Evolutionary conservation across 2,797 vertebrate genomes (phyloP), one percentile per base, ranked within the genome.

Genomic region (Gadopsis bispinosus): DNA sequence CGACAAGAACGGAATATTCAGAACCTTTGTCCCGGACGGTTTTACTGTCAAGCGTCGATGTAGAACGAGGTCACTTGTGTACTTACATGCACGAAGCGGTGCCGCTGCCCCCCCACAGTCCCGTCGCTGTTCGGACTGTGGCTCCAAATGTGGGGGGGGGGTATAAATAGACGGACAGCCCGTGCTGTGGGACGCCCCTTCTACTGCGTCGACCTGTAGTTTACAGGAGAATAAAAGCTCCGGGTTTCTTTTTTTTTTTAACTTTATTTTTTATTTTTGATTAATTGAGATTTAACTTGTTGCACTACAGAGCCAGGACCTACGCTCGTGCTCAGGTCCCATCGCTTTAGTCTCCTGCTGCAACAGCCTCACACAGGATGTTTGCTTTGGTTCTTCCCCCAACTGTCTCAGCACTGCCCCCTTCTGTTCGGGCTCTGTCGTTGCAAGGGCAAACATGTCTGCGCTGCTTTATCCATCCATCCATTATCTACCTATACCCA

Each of bases 131-230:
- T 11, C 64, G 14, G 48, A 43, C 59, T 12, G 79, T 78, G 82
- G 72, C 84, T 88, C 93, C 89, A 90, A 91, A 92, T 91, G 91
- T 85, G 87, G 93, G 79, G 33, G 65, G 7, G 33, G 78, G 37
- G 80, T 92, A 92, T 90, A 89, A 92, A 93, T 93, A 92, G 88
- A 81, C 8, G 73, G 41, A 45, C 60, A n/a, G 51, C 58, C 55
- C 53, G 41, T 22, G 77, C 72, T 69, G 41, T 22, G 77, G 74
- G 71, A 43, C 59, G 77, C 56, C 79, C 65, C 56, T 4, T 54
- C 20, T 41, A 20, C 53, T 35, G 73, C 26, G 35, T 1, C 3
- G 19, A 51, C 26, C 3, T 20, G 41, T 17, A 19, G 39, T 41
- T 63, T 4, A 19, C 12, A 41, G 22, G 20, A 4, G 29, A 39